phyloP scores from a whole-genome alignment of 2,113 vertebrate species.

The Prunella himalayana region DNA sequence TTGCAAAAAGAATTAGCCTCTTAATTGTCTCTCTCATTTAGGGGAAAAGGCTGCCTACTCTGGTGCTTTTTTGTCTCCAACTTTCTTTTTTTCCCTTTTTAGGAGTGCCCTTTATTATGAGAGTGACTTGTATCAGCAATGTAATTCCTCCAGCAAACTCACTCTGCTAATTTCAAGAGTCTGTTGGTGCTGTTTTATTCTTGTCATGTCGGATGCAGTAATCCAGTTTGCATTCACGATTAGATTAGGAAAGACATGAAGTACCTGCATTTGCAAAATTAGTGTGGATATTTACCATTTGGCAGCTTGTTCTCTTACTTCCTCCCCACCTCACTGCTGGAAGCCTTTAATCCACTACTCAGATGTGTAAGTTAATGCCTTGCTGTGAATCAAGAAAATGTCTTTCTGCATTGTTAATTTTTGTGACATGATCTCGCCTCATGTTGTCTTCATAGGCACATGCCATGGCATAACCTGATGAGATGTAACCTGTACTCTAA shows the following conservation, averaged over 20 bases:
- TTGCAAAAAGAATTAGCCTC: neutral
- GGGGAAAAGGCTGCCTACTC: neutral
- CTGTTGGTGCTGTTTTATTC: constrained; percentile 30
- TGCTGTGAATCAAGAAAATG: constrained; percentile 35
- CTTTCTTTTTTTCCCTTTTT: neutral
- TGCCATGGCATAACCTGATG: neutral
- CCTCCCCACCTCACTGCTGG: constrained; percentile 26
- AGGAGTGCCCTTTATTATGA: neutral
- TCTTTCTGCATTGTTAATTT: constrained; percentile 50
- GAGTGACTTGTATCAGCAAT: neutral
- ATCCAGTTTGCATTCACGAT: constrained; percentile 58
- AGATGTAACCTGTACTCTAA: neutral
- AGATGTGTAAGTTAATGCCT: constrained; percentile 24
- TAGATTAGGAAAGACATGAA: constrained; percentile 58
- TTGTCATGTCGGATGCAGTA: constrained; percentile 50
- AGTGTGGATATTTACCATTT: constrained; percentile 56
- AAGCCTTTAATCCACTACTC: constrained; percentile 37
- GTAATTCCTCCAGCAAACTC: neutral
- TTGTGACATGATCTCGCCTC: constrained; percentile 16
- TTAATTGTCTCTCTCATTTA: neutral
- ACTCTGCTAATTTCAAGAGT: neutral
- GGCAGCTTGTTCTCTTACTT: constrained; percentile 43
- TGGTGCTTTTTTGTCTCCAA: neutral
- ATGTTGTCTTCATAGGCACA: constrained; percentile 21
- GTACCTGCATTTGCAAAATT: constrained; percentile 65